Evolutionary conservation across 2,888 invertebrate species (phyloP).

Genomic region (Morpho deidamia): DNA sequence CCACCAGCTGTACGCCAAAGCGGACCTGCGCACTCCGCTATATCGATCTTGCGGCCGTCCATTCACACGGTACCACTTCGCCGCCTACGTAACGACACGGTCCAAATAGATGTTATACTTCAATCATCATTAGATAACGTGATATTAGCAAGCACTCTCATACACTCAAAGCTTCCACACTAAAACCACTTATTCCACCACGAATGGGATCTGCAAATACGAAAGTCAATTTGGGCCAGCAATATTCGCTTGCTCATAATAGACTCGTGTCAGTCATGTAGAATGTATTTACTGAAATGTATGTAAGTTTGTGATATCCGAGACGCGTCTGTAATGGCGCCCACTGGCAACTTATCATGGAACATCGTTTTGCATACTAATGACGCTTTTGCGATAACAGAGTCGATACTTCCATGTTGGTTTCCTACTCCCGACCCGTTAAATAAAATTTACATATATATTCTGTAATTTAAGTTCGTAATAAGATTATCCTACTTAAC

Average conservation of each 20-base stretch:
- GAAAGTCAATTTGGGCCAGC: constrained; percentile 17
- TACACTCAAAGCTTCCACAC: constrained; percentile 45
- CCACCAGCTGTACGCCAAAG: constrained; percentile 55
- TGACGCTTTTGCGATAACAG: constrained; percentile 51
- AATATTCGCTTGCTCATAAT: constrained; percentile 9
- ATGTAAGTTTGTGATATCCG: constrained; percentile 2
- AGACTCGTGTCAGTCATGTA: constrained; percentile 7
- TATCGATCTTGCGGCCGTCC: constrained; percentile 65
- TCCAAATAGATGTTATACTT: constrained; percentile 54
- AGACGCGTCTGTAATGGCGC: constrained; percentile 33
- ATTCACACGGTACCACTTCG: constrained; percentile 63
- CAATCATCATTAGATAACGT: constrained; percentile 70
- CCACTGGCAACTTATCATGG: constrained; percentile 58
- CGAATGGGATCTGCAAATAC: constrained; percentile 41
- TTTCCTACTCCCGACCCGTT: background rate
- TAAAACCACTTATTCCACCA: constrained; percentile 49
- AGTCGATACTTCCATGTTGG: constrained; percentile 23
- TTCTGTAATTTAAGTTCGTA: too few relatives aligned
- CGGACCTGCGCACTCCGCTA: constrained; percentile 66
- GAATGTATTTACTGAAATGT: constrained; percentile 6
- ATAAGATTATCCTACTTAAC: too few relatives aligned
- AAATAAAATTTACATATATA: background rate
- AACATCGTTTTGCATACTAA: constrained; percentile 59
- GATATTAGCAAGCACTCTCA: constrained; percentile 53
- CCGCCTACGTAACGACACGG: constrained; percentile 63